Evolutionary conservation across 2,113 vertebrate genomes (phyloP).

Genomic region (Cynopterus brachyotis): DNA sequence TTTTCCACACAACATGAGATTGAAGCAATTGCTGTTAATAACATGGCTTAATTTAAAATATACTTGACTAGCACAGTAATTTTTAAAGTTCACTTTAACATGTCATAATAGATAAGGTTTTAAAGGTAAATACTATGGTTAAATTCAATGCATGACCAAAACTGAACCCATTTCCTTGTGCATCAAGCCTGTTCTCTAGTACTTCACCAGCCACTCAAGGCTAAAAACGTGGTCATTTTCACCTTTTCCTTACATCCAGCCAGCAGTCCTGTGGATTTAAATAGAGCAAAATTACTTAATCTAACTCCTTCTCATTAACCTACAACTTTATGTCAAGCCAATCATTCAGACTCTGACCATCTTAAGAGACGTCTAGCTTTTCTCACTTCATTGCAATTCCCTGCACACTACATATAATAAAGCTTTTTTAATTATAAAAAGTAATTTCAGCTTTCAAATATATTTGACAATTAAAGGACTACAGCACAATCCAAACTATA

Average conservation of each 20-base stretch:
- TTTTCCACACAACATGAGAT: not conserved
- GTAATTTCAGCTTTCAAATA: not conserved
- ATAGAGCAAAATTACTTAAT: not conserved
- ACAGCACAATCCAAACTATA: not conserved
- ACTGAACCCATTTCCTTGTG: not conserved
- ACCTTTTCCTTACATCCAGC: not conserved
- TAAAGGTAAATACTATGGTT: not conserved
- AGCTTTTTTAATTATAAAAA: not conserved
- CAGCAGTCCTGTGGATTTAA: not conserved
- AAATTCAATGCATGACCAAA: not conserved
- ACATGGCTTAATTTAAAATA: not conserved
- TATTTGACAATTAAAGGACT: not conserved
- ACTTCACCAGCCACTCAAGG: not conserved
- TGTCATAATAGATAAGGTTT: not conserved
- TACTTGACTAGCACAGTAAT: not conserved
- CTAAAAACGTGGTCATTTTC: not conserved
- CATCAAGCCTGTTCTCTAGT: not conserved
- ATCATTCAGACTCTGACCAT: not conserved
- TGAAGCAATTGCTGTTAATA: not conserved
- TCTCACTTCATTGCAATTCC: not conserved
- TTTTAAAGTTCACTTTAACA: conserved; percentile 15
- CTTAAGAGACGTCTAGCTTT: not conserved
- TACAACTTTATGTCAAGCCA: not conserved
- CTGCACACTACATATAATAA: not conserved
- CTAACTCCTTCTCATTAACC: not conserved